Base-by-base conservation (phyloP, 2,888 invertebrate genomes). In the Polyommatus iphigenia region DNA sequence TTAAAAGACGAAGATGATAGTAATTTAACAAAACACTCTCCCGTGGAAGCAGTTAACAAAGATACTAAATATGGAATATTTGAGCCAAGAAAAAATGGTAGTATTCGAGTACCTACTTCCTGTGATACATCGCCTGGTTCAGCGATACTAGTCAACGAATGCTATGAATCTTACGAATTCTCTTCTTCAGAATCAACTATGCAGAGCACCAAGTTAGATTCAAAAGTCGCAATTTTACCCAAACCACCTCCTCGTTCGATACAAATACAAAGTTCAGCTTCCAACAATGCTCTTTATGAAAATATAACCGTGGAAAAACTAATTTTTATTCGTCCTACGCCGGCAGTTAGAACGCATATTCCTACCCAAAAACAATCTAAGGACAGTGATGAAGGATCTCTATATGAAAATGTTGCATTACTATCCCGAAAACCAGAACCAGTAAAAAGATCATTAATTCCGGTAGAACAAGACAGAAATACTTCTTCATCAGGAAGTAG, bases 81-180 rank as follows among this genome's bases (percentile, higher is more conserved):
- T 82, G 92, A 92, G 84, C 89, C 91, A 15, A 87, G 91, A 80
- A 85, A 86, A 76, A 81, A 78, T 41, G 78, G 41, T 18, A 59
- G 77, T 78, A 83, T 84, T 80, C 85, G 88, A 78, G 84, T 82
- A 78, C 90, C 90, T 59, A 78, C 87, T 3, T 83, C 83, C 76
- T 90, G 91, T 10, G 87, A 86, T 76, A 79, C 82, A 36, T 89
- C 88, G 2, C 80, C 83, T 78, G 90, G 90, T 79, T 92, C 91
- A 18, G 87, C 87, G 59, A 85, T 87, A 80, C 86, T 89, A 75
- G 85, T 91, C 0, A 94, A 94, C 81, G 94, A 93, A 82, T 93
- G 91, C 81, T 94, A 94, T 80, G 94, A 93, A 82, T 87, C 92
- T 1, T 93, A 90, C 80, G 90, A 91, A 76, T 89, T 90, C 82